Base-by-base conservation (phyloP, 1,140 invertebrate genomes). In the Scylla paramamosain region DNA sequence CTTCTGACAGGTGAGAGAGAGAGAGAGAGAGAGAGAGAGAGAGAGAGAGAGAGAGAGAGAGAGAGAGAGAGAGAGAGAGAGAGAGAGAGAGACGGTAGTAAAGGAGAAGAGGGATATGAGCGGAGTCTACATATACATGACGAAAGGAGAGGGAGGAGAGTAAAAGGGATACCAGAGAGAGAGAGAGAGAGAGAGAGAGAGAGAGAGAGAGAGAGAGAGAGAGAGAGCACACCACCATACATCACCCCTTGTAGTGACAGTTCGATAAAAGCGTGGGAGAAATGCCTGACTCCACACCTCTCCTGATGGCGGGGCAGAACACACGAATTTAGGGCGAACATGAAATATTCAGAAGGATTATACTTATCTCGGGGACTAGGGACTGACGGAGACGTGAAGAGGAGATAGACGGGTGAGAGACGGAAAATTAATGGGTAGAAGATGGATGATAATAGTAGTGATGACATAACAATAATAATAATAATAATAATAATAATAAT, bases 141-240 rank as follows among this genome's bases (percentile, higher is more conserved):
- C 67, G n/a, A 10, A n/a, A 77, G 46, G n/a, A 29, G 0, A 45
- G 3, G 25, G 0, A 52, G 4, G 14, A n/a, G 39, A 46, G 28
- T n/a, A 52, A 14, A 28, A 48, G 89, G 3, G 25, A 29, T 16
- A n/a, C 10, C 16, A 29, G 52, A 92, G 91, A 77, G 46, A 77
- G 46, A 92, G 52, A 59, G 91, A 48, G 91, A 92, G 91, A 83
- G 91, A 77, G 91, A 92, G 91, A 92, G 59, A 92, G 91, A 92
- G 91, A 92, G 91, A 92, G 91, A 92, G 91, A 92, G 91, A 92
- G 91, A 92, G 91, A 92, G 91, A 90, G 88, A 90, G 88, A 90
- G 59, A 92, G 59, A 92, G 91, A 92, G 91, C 39, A 83, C 6
- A 82, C 28, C 6, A n/a, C 16, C n/a, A 67, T 29, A 92, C 20